Conservation (phyloP, 2,797 vertebrate genomes). For the Sciaenops ocellatus region DNA sequence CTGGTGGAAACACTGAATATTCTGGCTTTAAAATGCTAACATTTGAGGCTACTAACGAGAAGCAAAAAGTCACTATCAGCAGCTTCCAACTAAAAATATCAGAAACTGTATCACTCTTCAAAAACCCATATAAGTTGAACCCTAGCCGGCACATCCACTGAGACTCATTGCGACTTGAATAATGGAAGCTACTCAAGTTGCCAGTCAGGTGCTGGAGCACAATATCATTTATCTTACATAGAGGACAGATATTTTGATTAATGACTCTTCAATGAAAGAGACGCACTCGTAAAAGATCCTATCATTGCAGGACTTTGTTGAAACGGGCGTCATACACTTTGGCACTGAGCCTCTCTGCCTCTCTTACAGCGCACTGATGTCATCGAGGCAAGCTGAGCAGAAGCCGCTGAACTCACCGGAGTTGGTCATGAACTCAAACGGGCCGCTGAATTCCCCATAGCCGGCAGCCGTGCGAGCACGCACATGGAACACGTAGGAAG, state of each 20-base stretch:
- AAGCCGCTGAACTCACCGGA: slow-evolving; percentile 86
- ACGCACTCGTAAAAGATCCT: slow-evolving; percentile 57
- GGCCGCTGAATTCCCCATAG: slow-evolving; percentile 96
- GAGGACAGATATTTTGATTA: slow-evolving; percentile 60
- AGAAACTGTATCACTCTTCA: slow-evolving; percentile 34
- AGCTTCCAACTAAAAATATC: slow-evolving; percentile 18
- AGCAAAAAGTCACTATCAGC: slow-evolving; percentile 13
- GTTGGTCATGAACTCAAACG: slow-evolving; percentile 97
- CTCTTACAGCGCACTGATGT: slow-evolving; percentile 12
- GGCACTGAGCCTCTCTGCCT: neutral
- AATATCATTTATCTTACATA: slow-evolving; percentile 60
- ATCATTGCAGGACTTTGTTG: slow-evolving; percentile 38
- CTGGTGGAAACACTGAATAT: slow-evolving; percentile 2
- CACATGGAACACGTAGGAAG: slow-evolving; percentile 97
- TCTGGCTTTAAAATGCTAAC: slow-evolving; percentile 3
- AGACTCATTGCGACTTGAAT: slow-evolving; percentile 47
- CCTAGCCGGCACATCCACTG: slow-evolving; percentile 28
- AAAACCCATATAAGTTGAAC: slow-evolving; percentile 36
- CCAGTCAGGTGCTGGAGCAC: slow-evolving; percentile 52
- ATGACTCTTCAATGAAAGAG: slow-evolving; percentile 51
- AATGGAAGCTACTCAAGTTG: slow-evolving; percentile 48
- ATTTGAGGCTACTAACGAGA: neutral
- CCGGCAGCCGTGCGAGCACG: slow-evolving; percentile 95
- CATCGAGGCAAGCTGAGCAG: neutral
- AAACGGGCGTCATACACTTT: slow-evolving; percentile 1